These are phyloP conservation scores for Pangasius krempfi DNA, from an alignment of 2,797 vertebrate species.

Conservation along the genomic window DNA sequence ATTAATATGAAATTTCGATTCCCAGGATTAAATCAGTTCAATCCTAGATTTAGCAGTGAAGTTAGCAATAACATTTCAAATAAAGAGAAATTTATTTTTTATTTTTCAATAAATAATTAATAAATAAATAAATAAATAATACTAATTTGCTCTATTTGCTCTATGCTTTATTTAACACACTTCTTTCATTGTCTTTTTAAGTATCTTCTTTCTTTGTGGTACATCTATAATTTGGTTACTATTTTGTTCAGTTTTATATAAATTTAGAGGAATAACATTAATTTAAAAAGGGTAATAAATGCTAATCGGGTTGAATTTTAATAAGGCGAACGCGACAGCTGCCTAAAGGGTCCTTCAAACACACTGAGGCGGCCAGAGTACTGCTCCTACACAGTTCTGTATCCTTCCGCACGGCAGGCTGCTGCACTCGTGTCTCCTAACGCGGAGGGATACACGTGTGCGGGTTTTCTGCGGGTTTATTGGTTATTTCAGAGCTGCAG, in stretches of 20 bases:
- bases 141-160: background rate
- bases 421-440: background rate
- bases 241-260: background rate
- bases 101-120: too few species aligned
- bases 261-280: background rate
- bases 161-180: background rate
- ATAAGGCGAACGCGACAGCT: background rate
- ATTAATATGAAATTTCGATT: too few species aligned
- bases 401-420: background rate
- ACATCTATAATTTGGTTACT: background rate
- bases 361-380: background rate
- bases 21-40: too few species aligned
- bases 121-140: too few species aligned
- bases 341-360: background rate
- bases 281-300: background rate
- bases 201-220: background rate
- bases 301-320: background rate
- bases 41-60: too few species aligned
- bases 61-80: too few species aligned
- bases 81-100: background rate
- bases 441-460: background rate
- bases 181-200: background rate
- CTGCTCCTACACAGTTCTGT: background rate
- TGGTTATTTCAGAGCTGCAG: slow-evolving; percentile 11
- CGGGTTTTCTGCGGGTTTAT: background rate